A percentile compares a stretch with the other conserved stretches of the same genome.
Evolutionary conservation across 1,140 invertebrate species (phyloP).

Genomic region (Solenopsis fugax): DNA sequence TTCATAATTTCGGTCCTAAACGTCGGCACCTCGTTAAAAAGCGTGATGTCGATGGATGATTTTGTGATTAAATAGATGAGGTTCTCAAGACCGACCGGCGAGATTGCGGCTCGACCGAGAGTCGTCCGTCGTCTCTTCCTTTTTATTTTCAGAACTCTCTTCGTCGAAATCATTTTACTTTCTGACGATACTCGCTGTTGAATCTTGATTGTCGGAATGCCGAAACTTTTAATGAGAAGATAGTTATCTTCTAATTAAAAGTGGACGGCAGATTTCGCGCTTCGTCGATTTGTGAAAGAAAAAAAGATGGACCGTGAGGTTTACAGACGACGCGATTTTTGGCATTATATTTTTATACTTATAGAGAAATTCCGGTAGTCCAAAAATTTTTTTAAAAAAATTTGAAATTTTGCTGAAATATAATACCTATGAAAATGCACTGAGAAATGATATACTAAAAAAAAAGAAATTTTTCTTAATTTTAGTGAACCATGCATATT

Average conservation of each 20-base stretch:
- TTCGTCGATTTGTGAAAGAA: not conserved
- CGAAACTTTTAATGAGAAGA: conserved; percentile 61
- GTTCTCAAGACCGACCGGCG: conserved; percentile 1
- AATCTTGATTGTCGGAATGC: conserved; percentile 31
- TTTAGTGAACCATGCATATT: too few species aligned
- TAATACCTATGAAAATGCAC: not conserved
- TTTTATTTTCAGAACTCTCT: not conserved
- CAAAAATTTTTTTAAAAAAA: not conserved
- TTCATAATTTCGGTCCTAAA: conserved; percentile 67
- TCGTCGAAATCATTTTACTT: conserved; percentile 12
- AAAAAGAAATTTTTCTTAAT: too few species aligned
- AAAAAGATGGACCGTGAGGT: not conserved
- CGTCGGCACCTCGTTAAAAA: conserved; percentile 57
- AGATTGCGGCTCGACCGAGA: conserved; percentile 18
- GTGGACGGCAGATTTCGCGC: not conserved
- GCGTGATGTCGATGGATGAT: not conserved
- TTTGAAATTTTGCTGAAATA: not conserved
- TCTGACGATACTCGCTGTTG: not conserved
- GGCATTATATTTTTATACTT: not conserved
- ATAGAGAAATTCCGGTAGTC: not conserved
- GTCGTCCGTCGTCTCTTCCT: not conserved
- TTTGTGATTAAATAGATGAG: conserved; percentile 51
- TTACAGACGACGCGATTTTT: not conserved
- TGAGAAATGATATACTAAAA: too few species aligned
- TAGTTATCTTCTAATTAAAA: conserved; percentile 58